Evolutionary conservation across 1,140 invertebrate genomes (phyloP).

Genomic region (Holcopasites calliopsidis): DNA sequence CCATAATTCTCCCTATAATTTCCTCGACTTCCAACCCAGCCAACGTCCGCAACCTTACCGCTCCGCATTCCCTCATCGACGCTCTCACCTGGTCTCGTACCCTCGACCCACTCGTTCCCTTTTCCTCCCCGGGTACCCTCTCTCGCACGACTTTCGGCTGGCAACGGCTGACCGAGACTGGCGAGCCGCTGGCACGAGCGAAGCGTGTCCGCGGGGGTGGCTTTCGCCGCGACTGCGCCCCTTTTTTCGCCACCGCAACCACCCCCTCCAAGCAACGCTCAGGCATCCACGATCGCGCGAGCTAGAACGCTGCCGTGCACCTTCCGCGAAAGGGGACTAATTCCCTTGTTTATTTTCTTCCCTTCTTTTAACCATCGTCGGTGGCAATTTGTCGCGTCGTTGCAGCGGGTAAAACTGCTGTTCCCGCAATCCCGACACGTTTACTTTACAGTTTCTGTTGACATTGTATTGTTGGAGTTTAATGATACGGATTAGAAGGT

Average conservation of each 20-base stretch:
- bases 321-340: slow-evolving; percentile 11
- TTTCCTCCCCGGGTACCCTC: slow-evolving; percentile 9
- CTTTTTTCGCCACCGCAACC: slow-evolving; percentile 42
- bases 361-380: neutral
- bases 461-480: too few relatives aligned
- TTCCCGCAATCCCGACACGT: too few relatives aligned
- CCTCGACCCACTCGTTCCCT: neutral
- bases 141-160: slow-evolving; percentile 62
- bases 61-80: too few relatives aligned
- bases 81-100: slow-evolving; percentile 1
- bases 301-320: slow-evolving; percentile 20
- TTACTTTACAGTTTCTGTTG: too few relatives aligned
- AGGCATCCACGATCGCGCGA: slow-evolving; percentile 12
- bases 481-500: too few relatives aligned
- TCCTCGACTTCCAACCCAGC: too few relatives aligned
- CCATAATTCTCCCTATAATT: too few relatives aligned
- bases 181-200: slow-evolving; percentile 41
- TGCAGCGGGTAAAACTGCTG: slow-evolving; percentile 1
- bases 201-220: slow-evolving; percentile 57
- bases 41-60: too few relatives aligned
- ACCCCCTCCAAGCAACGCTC: slow-evolving; percentile 7
- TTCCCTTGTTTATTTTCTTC: neutral
- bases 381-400: slow-evolving; percentile 25
- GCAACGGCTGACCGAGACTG: slow-evolving; percentile 67
- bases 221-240: slow-evolving; percentile 59